These are phyloP conservation scores for Haliclystus octoradiatus DNA, from an alignment of 30 jellyfish, hydroid and myxozoan species.

Conservation along the genomic window DNA sequence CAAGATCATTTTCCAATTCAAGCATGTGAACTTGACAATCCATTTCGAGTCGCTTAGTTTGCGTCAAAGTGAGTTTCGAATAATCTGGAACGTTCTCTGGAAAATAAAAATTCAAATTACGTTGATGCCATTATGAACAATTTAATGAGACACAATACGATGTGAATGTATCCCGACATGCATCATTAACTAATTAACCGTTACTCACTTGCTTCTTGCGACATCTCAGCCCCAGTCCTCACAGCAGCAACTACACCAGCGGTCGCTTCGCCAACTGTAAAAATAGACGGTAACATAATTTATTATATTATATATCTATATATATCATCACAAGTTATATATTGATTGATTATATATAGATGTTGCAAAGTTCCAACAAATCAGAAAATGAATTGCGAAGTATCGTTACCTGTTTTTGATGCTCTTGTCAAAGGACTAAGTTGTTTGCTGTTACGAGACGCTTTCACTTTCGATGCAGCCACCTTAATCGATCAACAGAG, in stretches of 20 bases:
- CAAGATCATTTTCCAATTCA: slow-evolving; percentile 79
- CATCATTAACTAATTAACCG: too few relatives aligned
- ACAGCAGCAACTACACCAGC: slow-evolving; percentile 98
- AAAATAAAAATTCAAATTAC: not conserved
- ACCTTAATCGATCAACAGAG: slow-evolving; percentile 31
- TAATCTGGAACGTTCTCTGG: slow-evolving; percentile 92
- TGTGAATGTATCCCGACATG: too few relatives aligned
- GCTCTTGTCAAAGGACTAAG: slow-evolving; percentile 74
- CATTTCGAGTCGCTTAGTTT: slow-evolving; percentile 92
- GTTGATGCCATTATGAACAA: not conserved
- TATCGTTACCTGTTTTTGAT: slow-evolving; percentile 80
- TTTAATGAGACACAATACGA: not conserved
- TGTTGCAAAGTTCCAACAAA: too few relatives aligned
- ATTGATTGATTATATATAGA: too few relatives aligned
- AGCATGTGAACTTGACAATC: slow-evolving; percentile 94
- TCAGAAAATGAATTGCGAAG: too few relatives aligned
- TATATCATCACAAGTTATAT: too few relatives aligned
- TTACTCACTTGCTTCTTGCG: slow-evolving; percentile 88
- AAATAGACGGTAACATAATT: slow-evolving; percentile 2
- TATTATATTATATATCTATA: too few relatives aligned
- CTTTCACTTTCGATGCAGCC: slow-evolving; percentile 97
- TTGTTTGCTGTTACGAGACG: slow-evolving; percentile 59
- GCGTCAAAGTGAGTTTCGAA: slow-evolving; percentile 80
- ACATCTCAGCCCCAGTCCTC: slow-evolving; percentile 88
- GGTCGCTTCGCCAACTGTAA: slow-evolving; percentile 89